Conservation (phyloP, 2,113 vertebrate species). For the Cavia porcellus region DNA sequence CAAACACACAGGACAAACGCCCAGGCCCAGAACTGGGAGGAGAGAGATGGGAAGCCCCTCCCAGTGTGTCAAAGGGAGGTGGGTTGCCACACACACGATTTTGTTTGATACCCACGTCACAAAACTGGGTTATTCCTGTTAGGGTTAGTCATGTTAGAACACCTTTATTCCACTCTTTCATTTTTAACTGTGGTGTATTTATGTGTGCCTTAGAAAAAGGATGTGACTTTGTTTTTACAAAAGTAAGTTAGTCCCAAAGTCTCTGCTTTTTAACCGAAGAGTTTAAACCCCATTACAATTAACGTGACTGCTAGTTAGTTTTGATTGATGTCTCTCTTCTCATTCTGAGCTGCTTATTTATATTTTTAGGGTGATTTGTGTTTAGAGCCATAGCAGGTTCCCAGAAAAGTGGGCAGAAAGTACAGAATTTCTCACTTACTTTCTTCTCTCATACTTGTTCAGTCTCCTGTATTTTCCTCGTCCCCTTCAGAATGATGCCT, state of each 20-base stretch:
- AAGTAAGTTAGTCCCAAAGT: not conserved
- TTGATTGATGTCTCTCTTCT: not conserved
- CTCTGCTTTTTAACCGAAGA: slow-evolving; percentile 28
- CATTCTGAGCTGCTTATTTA: not conserved
- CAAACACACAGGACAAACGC: accelerated
- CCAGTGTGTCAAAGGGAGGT: not conserved
- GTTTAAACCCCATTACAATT: not conserved
- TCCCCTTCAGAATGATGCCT: not conserved
- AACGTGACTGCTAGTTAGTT: not conserved
- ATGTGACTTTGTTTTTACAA: not conserved
- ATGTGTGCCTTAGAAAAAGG: not conserved
- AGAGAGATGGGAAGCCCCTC: not conserved
- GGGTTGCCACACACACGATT: not conserved
- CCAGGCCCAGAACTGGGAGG: too few species aligned
- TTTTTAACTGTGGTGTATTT: not conserved
- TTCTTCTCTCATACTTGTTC: not conserved
- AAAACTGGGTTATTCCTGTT: not conserved
- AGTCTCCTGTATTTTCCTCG: not conserved
- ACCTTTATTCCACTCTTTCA: not conserved
- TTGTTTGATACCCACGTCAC: not conserved
- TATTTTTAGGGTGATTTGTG: not conserved
- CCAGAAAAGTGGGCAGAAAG: not conserved
- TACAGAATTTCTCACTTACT: not conserved
- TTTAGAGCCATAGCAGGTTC: not conserved
- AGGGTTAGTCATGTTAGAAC: not conserved